A percentile compares a stretch with the other conserved stretches of the same genome.
Conservation (phyloP, 2,113 vertebrate species). For the Embiotoca jacksoni region DNA sequence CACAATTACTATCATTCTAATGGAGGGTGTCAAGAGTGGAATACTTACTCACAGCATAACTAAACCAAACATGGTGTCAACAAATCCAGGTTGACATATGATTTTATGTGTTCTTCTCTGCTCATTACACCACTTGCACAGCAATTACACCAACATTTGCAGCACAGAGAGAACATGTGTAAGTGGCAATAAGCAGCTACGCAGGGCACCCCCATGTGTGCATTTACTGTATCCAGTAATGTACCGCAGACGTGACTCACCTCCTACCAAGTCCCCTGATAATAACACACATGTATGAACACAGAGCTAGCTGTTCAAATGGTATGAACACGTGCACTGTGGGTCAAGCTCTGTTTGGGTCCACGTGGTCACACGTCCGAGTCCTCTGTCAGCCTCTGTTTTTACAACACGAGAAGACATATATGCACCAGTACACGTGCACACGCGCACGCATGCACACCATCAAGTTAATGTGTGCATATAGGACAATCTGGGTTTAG, state of each 20-base stretch:
- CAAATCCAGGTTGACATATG: constrained; percentile 29
- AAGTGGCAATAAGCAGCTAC: constrained; percentile 37
- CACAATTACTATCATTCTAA: constrained; percentile 59
- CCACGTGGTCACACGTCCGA: constrained; percentile 34
- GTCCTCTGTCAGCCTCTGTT: constrained; percentile 5
- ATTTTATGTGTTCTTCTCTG: constrained; percentile 23
- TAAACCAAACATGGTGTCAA: constrained; percentile 13
- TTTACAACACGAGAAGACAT: not conserved
- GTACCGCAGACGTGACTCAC: constrained; percentile 28
- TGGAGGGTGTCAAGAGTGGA: constrained; percentile 52
- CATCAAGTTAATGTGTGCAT: not conserved
- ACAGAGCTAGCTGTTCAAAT: not conserved
- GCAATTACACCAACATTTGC: constrained; percentile 54
- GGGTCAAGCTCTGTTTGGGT: constrained; percentile 38
- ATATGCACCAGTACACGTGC: constrained; percentile 1
- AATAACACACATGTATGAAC: constrained; percentile 18
- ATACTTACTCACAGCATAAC: constrained; percentile 36
- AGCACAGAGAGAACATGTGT: constrained; percentile 19
- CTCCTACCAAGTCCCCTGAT: not conserved
- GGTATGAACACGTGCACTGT: not conserved
- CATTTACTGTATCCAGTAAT: constrained; percentile 47
- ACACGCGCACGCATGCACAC: not conserved
- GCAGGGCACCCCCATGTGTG: constrained; percentile 50
- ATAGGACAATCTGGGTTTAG: constrained; percentile 15
- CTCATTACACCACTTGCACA: constrained; percentile 45